These are phyloP conservation scores for Rynchops niger DNA, from an alignment of 2,113 vertebrate genomes.

Conservation along the genomic window DNA sequence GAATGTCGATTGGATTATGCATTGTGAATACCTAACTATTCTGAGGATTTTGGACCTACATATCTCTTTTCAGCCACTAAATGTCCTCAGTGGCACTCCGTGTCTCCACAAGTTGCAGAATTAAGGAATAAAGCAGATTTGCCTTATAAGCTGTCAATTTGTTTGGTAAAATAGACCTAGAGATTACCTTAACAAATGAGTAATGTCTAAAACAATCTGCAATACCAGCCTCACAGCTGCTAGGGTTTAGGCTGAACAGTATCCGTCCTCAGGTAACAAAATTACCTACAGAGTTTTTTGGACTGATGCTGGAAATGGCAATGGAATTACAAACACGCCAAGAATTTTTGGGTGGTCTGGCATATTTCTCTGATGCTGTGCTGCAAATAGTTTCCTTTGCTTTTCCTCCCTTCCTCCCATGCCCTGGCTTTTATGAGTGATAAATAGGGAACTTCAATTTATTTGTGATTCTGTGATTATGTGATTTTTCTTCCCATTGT, in stretches of 20 bases:
- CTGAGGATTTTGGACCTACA: not conserved
- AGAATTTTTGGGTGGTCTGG: not conserved
- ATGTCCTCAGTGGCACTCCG: not conserved
- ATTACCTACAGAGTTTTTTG: not conserved
- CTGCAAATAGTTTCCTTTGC: not conserved
- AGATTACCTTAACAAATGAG: not conserved
- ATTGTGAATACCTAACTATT: not conserved
- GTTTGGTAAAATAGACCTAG: not conserved
- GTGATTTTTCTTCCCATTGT: not conserved
- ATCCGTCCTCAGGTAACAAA: slow-evolving; percentile 4
- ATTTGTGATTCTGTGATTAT: not conserved
- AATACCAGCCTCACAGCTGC: not conserved
- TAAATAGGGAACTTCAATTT: not conserved
- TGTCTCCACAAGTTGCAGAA: not conserved
- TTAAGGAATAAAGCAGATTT: slow-evolving; percentile 12
- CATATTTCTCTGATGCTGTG: not conserved
- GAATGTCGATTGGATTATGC: not conserved
- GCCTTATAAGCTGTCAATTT: not conserved
- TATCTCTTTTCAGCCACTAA: not conserved
- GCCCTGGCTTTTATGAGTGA: not conserved
- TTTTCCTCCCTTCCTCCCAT: not conserved
- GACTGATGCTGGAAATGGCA: not conserved
- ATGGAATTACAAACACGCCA: not conserved
- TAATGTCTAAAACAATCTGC: not conserved
- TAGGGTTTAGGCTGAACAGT: not conserved